These are phyloP conservation scores for Petrolisthes cinctipes DNA, from an alignment of 2,888 invertebrate genomes.

Conservation along the genomic window DNA sequence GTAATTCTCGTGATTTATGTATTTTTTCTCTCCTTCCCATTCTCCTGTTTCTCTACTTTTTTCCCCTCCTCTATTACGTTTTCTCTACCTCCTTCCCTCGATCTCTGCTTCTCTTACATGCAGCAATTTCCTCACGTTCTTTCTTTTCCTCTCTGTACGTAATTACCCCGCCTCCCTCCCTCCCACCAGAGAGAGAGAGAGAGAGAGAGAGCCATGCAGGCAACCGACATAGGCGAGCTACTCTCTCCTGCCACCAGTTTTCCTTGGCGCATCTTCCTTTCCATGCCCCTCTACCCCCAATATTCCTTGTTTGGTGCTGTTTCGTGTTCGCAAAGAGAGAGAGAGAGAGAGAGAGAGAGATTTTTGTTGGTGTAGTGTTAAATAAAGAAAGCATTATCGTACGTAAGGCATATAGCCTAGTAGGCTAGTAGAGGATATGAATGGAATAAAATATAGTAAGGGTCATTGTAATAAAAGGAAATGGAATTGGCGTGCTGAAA, in stretches of 20 bases:
- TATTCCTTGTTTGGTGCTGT: not conserved
- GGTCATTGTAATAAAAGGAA: not conserved
- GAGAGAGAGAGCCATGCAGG: too few relatives aligned
- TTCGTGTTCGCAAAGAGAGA: not conserved
- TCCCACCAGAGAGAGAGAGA: not conserved
- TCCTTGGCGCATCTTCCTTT: not conserved
- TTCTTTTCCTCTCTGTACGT: not conserved
- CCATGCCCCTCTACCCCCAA: not conserved
- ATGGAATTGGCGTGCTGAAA: not conserved
- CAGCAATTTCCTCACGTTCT: not conserved
- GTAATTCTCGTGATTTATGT: not conserved
- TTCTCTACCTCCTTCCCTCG: not conserved
- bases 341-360: not conserved
- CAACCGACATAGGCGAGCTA: not conserved
- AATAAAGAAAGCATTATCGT: too few relatives aligned
- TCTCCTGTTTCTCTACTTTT: not conserved
- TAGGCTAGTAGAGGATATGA: too few relatives aligned
- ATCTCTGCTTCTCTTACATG: not conserved
- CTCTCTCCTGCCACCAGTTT: not conserved
- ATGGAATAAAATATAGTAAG: not conserved
- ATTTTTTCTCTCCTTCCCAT: not conserved
- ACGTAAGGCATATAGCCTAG: too few relatives aligned
- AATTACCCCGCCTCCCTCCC: not conserved
- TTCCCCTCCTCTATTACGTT: not conserved
- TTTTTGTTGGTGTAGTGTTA: too few relatives aligned